Evolutionary conservation across 2,888 invertebrate species (phyloP), one percentile per base, ranked within the genome.

Genomic region (Rhynchonema sp.): DNA sequence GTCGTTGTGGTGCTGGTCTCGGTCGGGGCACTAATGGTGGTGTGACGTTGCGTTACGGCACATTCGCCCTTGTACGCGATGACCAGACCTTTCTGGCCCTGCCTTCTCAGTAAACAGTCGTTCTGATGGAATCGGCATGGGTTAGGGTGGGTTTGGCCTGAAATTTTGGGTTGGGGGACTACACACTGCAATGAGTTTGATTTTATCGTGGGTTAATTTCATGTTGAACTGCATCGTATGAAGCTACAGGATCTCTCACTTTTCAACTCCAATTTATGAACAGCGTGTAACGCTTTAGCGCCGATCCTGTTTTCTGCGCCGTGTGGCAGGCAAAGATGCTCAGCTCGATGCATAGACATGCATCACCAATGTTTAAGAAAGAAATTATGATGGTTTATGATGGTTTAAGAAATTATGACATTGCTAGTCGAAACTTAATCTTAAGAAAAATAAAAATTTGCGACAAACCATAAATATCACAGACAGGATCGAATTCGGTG

Each of bases 81-180:
- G 20, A 57, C 3, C 1, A 20, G 20, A 2, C 9, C 28, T 2
- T 3, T 23, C 22, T 28, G 29, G 2, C 29, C 29, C 13, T 3
- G 2, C 3, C 58, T 60, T 28, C 57, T 22, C 55, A 62, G 61
- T 20, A 60, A 23, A 59, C 66, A 66, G 29, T 65, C 63, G 30
- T 62, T 63, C 30, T 64, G 63, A 28, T 62, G 25, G 46, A 65
- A 65, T 20, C 59, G 60, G 53, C 66, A 66, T 13, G 63, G n/a
- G 30, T 63, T 66, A 9, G 62, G 60, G 53, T 66, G 65, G 0
- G 64, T 65, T 0, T 38, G 58, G 9, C 30, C 29, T 25, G 30
- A 6, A 27, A 26, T 55, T 3, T n/a, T 13, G 6, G 6, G 49
- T 49, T 49, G n/a, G 9, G 9, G 49, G n/a, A 20, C 6, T 13